These are phyloP conservation scores for Cotesia chilonis DNA, from an alignment of 1,140 invertebrate species.

Conservation along the genomic window DNA sequence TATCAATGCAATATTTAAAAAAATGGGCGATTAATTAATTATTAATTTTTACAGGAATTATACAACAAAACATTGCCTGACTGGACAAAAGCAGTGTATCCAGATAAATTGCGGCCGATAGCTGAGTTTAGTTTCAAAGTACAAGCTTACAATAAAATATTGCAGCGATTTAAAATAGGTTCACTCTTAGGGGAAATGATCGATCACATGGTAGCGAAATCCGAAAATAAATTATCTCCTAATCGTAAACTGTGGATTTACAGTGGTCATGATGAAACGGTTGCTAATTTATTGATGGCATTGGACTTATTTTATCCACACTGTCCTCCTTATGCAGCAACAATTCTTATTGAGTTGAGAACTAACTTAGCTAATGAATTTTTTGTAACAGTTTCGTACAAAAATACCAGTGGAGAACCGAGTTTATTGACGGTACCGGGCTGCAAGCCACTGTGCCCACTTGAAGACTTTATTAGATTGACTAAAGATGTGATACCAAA, in stretches of 20 bases:
- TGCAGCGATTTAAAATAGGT: slow-evolving; percentile 69
- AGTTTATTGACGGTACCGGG: slow-evolving; percentile 67
- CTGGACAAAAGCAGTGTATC: slow-evolving; percentile 74
- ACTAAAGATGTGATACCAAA: slow-evolving; percentile 67
- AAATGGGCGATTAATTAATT: background rate
- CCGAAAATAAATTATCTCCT: slow-evolving; percentile 56
- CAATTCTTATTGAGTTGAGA: slow-evolving; percentile 77
- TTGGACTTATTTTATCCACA: slow-evolving; percentile 78
- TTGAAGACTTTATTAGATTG: slow-evolving; percentile 67
- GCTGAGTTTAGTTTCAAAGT: slow-evolving; percentile 68
- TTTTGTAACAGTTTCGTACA: slow-evolving; percentile 69
- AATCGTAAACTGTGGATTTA: slow-evolving; percentile 76
- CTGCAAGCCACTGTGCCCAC: slow-evolving; percentile 70
- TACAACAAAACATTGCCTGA: slow-evolving; percentile 78
- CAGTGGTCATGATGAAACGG: slow-evolving; percentile 84
- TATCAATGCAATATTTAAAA: background rate
- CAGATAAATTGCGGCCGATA: slow-evolving; percentile 65
- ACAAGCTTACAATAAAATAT: slow-evolving; percentile 62
- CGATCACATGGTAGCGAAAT: slow-evolving; percentile 67
- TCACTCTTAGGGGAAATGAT: slow-evolving; percentile 74
- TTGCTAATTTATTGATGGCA: slow-evolving; percentile 79
- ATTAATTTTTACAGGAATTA: slow-evolving; percentile 58
- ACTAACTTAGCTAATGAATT: slow-evolving; percentile 54
- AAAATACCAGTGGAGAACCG: slow-evolving; percentile 69
- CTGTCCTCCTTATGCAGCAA: slow-evolving; percentile 77